Evolutionary conservation across 2,113 vertebrate species (phyloP), one percentile per base, ranked within the genome.

Genomic region (Sitta europaea): DNA sequence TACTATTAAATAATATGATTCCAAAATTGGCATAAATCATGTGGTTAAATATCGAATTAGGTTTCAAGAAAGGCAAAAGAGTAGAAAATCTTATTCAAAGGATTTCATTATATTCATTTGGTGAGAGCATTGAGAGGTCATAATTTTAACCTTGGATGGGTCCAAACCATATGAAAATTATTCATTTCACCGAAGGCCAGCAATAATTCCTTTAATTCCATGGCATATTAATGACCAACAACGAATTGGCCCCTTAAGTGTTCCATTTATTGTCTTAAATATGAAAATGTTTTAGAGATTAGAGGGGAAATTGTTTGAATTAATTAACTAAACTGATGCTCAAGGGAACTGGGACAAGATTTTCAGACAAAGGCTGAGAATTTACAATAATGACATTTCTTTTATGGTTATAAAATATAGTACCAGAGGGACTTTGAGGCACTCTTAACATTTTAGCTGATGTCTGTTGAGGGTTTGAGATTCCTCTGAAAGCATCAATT

Each of bases 271-370:
- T 98, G 97, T 98, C 97, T 98, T 98, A 98, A 98, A 98, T 98
- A 98, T 97, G 97, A 98, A 98, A 98, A 98, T 98, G 88, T 98
- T 98, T 98, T 95, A 98, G 87, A 98, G 96, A 98, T 98, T 98
- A 98, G 90, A 97, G 75, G 92, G 76, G 90, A 98, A 98, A 98
- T 97, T 98, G 91, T 98, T 98, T 98, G 97, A 98, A 98, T 98
- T 98, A 98, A 98, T 98, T 98, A 98, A 98, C 93, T 96, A 92
- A 98, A 97, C 97, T 97, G 95, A 72, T 10, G 47, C 97, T 98
- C 97, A 96, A 80, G 98, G 97, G 98, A 98, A 93, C 91, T 87
- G 57, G 88, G 97, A 98, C 97, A 98, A 97, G 97, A 97, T 98
- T 97, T 98, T 98, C 85, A 98, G 98, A 98, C 97, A 98, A 98